Percentiles rank a stretch among this genome's conserved stretches.
Evolutionary conservation across 2,113 vertebrate genomes (phyloP).

Genomic region (Microtus montanus): DNA sequence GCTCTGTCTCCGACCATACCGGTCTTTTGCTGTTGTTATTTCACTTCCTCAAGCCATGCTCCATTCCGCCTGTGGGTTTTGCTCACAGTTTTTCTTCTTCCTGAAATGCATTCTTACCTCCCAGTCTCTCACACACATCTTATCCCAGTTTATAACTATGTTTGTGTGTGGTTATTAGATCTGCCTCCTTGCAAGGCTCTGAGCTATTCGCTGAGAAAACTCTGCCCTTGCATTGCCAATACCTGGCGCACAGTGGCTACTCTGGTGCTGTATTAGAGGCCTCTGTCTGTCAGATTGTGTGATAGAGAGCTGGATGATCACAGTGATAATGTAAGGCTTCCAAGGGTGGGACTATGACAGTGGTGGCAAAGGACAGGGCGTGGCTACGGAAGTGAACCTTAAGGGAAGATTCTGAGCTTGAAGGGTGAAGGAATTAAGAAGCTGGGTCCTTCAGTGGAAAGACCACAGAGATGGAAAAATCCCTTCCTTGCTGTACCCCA

Average conservation of each 20-base stretch:
- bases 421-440: slow-evolving; percentile 47
- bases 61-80: neutral
- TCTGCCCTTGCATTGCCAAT: neutral
- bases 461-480: neutral
- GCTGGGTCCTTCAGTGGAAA: neutral
- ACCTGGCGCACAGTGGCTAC: neutral
- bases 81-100: slow-evolving; percentile 40
- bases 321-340: neutral
- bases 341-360: neutral
- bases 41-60: slow-evolving; percentile 60
- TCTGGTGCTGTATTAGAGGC: neutral
- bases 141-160: neutral
- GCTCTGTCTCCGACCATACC: neutral
- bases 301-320: neutral
- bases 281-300: neutral
- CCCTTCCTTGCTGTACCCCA: neutral
- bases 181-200: neutral
- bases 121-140: neutral
- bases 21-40: neutral
- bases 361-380: slow-evolving; percentile 5
- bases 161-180: neutral
- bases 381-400: neutral
- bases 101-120: neutral
- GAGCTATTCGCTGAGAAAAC: neutral
- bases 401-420: neutral